Percentiles rank a stretch among this genome's conserved stretches.
phyloP scores from a whole-genome alignment of 2,797 vertebrate species.

The Rhadinocentrus ornatus region DNA sequence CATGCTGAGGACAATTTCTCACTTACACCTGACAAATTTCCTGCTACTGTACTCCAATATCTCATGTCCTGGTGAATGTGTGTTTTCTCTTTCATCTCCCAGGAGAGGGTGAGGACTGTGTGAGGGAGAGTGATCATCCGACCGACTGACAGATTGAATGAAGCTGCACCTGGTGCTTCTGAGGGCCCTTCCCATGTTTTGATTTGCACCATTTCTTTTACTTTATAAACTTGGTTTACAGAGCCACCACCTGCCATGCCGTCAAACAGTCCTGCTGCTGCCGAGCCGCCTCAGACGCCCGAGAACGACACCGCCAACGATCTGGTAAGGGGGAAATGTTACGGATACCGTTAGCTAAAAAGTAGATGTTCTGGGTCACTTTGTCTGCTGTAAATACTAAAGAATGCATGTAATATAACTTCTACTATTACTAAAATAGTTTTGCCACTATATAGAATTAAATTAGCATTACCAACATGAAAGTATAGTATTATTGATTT shows the following conservation, averaged over 20 bases:
- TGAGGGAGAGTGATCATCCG: slow-evolving; percentile 30
- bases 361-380: background rate
- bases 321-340: slow-evolving; percentile 57
- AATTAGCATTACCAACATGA: background rate
- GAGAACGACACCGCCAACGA: slow-evolving; percentile 69
- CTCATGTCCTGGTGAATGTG: slow-evolving; percentile 27
- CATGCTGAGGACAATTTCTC: slow-evolving; percentile 17
- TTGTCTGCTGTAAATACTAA: background rate
- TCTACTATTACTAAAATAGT: background rate
- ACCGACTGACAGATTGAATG: slow-evolving; percentile 62
- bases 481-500: background rate
- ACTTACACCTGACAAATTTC: slow-evolving; percentile 29
- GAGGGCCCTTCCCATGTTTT: slow-evolving; percentile 69
- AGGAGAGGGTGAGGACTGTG: slow-evolving; percentile 61
- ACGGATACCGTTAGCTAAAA: background rate
- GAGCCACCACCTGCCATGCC: slow-evolving; percentile 71
- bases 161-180: slow-evolving; percentile 68
- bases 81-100: slow-evolving; percentile 30
- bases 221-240: slow-evolving; percentile 49
- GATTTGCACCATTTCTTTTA: slow-evolving; percentile 51
- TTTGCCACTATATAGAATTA: background rate
- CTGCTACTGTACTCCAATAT: slow-evolving; percentile 8
- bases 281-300: slow-evolving; percentile 66
- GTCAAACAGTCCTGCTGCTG: slow-evolving; percentile 75
- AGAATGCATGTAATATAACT: background rate